Conservation (phyloP, 1,140 invertebrate genomes). For the Cydia pomonella region DNA sequence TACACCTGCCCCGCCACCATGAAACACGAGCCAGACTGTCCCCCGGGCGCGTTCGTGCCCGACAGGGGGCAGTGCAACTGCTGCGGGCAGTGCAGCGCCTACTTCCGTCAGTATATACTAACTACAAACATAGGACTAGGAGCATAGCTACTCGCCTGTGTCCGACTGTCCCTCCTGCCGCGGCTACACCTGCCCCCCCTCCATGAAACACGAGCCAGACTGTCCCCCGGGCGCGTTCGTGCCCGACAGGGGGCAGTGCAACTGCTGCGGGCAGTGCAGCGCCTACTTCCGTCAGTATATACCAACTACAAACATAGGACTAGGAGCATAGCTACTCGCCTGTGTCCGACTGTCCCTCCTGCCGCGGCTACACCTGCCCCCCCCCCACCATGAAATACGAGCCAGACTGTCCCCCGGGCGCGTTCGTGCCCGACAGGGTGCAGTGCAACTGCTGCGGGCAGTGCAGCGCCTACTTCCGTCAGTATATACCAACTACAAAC, state of each 20-base stretch:
- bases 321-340: background rate
- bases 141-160: background rate
- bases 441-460: slow-evolving; percentile 69
- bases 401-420: slow-evolving; percentile 50
- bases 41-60: slow-evolving; percentile 58
- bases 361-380: slow-evolving; percentile 55
- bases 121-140: background rate
- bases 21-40: slow-evolving; percentile 53
- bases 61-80: slow-evolving; percentile 67
- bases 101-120: slow-evolving; percentile 55
- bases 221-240: slow-evolving; percentile 60
- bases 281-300: slow-evolving; percentile 58
- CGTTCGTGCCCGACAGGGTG: slow-evolving; percentile 62
- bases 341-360: slow-evolving; percentile 45
- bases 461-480: slow-evolving; percentile 65
- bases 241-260: slow-evolving; percentile 63
- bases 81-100: slow-evolving; percentile 64
- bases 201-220: slow-evolving; percentile 47
- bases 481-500: slow-evolving; percentile 38
- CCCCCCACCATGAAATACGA: slow-evolving; percentile 47
- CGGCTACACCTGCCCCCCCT: slow-evolving; percentile 51
- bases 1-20: slow-evolving; percentile 48
- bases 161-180: slow-evolving; percentile 51
- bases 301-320: background rate
- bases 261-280: slow-evolving; percentile 69